phyloP scores from a whole-genome alignment of 2,113 vertebrate species.

The Blennius ocellaris region DNA sequence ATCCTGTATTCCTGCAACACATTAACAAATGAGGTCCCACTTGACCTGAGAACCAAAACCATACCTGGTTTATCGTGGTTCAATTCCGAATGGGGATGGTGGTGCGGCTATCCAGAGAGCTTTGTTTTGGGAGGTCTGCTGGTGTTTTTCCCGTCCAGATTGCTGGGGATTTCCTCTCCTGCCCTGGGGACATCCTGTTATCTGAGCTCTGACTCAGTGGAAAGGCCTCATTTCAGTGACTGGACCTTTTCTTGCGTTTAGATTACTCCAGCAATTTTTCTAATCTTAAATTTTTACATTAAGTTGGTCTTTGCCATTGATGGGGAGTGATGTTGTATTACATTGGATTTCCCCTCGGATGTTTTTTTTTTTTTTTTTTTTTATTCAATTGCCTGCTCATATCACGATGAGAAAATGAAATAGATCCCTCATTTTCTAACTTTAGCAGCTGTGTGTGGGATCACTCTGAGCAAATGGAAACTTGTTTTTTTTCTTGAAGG shows the following conservation, averaged over 20 bases:
- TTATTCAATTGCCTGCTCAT: background rate
- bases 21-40: background rate
- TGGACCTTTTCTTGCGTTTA: slow-evolving; percentile 14
- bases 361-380: background rate
- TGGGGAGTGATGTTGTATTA: background rate
- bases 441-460: slow-evolving; percentile 53
- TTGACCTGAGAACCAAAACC: background rate
- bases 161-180: slow-evolving; percentile 68
- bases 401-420: slow-evolving; percentile 1
- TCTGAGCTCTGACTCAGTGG: slow-evolving; percentile 68
- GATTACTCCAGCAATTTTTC: slow-evolving; percentile 22
- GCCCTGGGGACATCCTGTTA: slow-evolving; percentile 64
- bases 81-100: background rate
- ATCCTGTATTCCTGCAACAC: no score
- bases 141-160: slow-evolving; percentile 42
- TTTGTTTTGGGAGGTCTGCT: slow-evolving; percentile 39
- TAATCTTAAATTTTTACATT: background rate
- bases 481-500: background rate
- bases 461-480: slow-evolving; percentile 32
- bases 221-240: slow-evolving; percentile 41
- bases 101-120: background rate
- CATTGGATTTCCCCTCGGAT: background rate
- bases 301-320: background rate
- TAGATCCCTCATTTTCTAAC: slow-evolving; percentile 17
- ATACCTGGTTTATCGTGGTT: slow-evolving; percentile 2